Evolutionary conservation across 2,888 invertebrate genomes (phyloP).

Genomic region (Hydropsyche betteni): DNA sequence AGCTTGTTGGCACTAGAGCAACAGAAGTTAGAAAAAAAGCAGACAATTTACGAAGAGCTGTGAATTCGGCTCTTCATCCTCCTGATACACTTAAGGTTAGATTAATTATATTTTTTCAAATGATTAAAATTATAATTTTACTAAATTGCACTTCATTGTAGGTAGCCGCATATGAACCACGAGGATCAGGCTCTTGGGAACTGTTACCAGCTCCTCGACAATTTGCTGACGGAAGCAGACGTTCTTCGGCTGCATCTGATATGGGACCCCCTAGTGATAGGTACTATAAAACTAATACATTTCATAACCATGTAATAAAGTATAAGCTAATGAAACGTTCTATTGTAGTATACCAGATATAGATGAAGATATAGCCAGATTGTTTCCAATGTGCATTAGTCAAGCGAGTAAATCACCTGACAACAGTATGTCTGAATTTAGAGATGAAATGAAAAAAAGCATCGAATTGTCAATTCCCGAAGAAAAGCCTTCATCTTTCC

Average conservation of each 20-base stretch:
- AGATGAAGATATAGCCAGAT: constrained; percentile 64
- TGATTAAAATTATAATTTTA: not conserved
- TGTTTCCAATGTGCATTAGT: constrained; percentile 48
- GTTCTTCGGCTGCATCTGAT: constrained; percentile 69
- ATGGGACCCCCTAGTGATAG: constrained; percentile 55
- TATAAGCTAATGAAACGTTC: not conserved
- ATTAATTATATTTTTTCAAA: not conserved
- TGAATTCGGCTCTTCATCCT: constrained; percentile 42
- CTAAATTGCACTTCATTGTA: not conserved
- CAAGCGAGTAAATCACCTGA: constrained; percentile 48
- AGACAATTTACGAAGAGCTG: constrained; percentile 48
- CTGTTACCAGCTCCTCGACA: constrained; percentile 79
- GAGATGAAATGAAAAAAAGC: constrained; percentile 14
- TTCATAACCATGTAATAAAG: not conserved
- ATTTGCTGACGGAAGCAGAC: constrained; percentile 83
- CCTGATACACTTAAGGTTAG: constrained; percentile 39
- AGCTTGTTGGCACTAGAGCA: constrained; percentile 37
- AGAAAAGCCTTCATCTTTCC: constrained; percentile 59
- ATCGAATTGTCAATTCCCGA: constrained; percentile 48
- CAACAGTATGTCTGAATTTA: constrained; percentile 31
- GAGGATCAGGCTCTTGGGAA: constrained; percentile 58
- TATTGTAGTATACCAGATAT: constrained; percentile 65
- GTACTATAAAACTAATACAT: constrained; percentile 20
- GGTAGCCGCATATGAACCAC: constrained; percentile 51
- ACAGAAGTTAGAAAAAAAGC: constrained; percentile 47